Evolutionary conservation across 2,113 vertebrate species (phyloP).

Genomic region (Campylomormyrus numenius): DNA sequence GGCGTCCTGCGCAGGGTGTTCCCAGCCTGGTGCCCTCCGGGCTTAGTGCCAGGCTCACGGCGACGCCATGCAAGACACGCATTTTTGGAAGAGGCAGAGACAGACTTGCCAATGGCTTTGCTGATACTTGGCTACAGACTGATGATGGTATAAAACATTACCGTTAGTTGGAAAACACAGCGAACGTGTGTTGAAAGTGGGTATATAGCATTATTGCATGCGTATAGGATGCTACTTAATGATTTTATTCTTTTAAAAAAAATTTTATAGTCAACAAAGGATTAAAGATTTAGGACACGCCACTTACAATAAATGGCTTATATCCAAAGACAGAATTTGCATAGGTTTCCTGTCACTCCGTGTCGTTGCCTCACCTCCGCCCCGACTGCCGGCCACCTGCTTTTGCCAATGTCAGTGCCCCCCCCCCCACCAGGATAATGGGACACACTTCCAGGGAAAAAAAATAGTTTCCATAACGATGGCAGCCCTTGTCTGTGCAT

Average conservation of each 20-base stretch:
- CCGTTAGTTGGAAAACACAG: neutral
- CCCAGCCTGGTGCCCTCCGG: neutral
- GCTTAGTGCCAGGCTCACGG: neutral
- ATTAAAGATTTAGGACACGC: neutral
- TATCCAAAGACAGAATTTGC: neutral
- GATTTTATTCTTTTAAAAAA: neutral
- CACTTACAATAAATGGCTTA: neutral
- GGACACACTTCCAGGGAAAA: neutral
- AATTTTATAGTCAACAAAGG: neutral
- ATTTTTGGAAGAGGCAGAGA: neutral
- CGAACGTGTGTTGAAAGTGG: neutral
- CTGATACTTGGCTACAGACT: neutral
- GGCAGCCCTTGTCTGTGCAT: constrained; percentile 42
- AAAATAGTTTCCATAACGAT: constrained; percentile 43
- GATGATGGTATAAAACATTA: neutral
- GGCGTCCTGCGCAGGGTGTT: neutral
- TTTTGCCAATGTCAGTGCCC: neutral
- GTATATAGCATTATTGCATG: neutral
- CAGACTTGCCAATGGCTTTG: neutral
- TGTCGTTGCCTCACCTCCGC: neutral
- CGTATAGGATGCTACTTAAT: neutral
- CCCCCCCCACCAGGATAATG: neutral
- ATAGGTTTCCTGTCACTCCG: neutral
- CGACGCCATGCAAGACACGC: neutral
- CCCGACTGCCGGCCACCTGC: neutral